phyloP scores from a whole-genome alignment of 2,888 invertebrate genomes.

The Acleris emargana region DNA sequence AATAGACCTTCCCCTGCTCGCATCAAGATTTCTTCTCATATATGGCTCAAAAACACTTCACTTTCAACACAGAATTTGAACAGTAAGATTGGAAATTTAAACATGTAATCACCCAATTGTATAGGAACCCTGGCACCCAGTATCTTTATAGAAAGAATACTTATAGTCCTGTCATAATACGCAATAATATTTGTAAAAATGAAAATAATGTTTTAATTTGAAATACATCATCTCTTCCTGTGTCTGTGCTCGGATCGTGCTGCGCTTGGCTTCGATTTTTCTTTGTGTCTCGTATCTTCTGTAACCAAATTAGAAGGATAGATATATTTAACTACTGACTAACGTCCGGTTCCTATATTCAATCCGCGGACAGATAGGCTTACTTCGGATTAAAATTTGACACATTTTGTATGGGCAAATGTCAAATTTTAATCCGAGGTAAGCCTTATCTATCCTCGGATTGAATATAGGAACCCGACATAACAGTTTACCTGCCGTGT shows the following conservation, averaged over 20 bases:
- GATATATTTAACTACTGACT: neutral
- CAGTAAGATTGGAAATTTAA: too few species aligned
- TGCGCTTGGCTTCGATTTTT: constrained; percentile 66
- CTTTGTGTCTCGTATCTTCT: constrained; percentile 72
- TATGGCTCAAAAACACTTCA: constrained; percentile 2
- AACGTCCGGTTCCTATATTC: too few species aligned
- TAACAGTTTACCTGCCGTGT: too few species aligned
- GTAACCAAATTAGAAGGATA: constrained; percentile 40
- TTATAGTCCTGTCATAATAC: neutral
- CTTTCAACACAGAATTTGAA: neutral
- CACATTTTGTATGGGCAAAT: too few species aligned
- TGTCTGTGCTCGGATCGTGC: constrained; percentile 74
- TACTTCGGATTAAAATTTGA: too few species aligned
- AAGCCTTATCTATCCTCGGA: too few species aligned
- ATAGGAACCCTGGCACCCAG: too few species aligned
- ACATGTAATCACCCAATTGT: too few species aligned
- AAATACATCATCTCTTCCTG: constrained; percentile 65
- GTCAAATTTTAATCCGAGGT: too few species aligned
- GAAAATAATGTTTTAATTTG: constrained; percentile 9
- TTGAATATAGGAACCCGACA: too few species aligned
- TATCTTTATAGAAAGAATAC: too few species aligned
- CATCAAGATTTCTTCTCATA: neutral
- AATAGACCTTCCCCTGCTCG: neutral
- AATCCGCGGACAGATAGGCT: too few species aligned
- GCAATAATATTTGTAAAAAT: constrained; percentile 4